Evolutionary conservation across 2,888 invertebrate genomes (phyloP), one percentile per base, ranked within the genome.

Genomic region (Chrysolina americana): DNA sequence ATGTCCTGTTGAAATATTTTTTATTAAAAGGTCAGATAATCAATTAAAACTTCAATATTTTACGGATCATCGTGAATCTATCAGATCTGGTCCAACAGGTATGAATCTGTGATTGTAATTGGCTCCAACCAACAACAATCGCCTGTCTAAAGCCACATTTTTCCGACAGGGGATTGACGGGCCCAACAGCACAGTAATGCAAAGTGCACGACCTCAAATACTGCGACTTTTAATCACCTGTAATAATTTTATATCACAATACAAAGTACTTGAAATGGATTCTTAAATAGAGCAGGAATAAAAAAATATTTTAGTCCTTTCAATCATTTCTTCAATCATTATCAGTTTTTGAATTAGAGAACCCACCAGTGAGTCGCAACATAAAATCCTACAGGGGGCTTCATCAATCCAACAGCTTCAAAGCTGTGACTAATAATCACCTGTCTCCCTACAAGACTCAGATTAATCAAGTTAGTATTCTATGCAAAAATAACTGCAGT

Each of bases 111-210:
- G 83, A 84, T 83, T 82, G 81, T 71, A n/a, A 41, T 36, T 70
- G 75, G 73, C 53, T 17, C 28, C 56, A 59, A 66, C 76, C 80
- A 78, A 80, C 79, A 79, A 81, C 86, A 86, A 88, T 87, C 88
- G 87, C 88, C 87, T 88, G 88, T 83, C 75, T 75, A 70, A 86
- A 87, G 86, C 87, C 85, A 87, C 86, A 84, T 85, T 82, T 77
- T 81, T 78, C 76, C 78, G 85, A 86, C 89, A 91, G 91, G 90
- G 91, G 91, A 91, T 91, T 90, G 89, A 90, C 85, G 79, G 89
- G 89, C 91, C 91, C 91, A 90, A 87, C 87, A 87, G 87, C 87
- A 68, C 36, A 41, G 65, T 28, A 36, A 66, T 76, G 82, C 87
- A 17, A 36, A 62, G 13, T 56, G 23, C 36, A 53, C n/a, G 17